Conservation (phyloP, 1,140 invertebrate genomes). For the Caenorhabditis tropicalis region DNA sequence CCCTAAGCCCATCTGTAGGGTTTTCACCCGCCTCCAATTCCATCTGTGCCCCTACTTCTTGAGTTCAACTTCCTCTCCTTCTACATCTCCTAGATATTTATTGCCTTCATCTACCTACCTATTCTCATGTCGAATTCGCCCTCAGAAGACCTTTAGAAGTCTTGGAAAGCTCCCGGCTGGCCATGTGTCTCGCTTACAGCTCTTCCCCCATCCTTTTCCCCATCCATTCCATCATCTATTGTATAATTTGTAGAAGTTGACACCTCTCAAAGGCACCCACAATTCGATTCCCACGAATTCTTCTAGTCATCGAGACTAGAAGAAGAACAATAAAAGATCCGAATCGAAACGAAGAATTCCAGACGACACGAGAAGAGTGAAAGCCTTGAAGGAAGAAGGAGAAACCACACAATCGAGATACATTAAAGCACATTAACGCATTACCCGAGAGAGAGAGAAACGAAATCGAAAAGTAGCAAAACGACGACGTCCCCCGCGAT, state of each 20-base stretch:
- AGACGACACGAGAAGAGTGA: background rate
- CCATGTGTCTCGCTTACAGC: slow-evolving; percentile 44
- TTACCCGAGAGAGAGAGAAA: background rate
- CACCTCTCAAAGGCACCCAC: background rate
- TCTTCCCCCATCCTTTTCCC: background rate
- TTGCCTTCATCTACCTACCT: too few species aligned
- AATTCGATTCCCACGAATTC: slow-evolving; percentile 26
- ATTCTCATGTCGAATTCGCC: slow-evolving; percentile 30
- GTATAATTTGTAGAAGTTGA: slow-evolving; percentile 43
- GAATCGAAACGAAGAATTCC: background rate
- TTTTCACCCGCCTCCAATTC: slow-evolving; percentile 22
- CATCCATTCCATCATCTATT: slow-evolving; percentile 10
- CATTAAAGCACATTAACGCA: slow-evolving; percentile 38
- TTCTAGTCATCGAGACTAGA: too few species aligned
- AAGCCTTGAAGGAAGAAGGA: slow-evolving; percentile 32
- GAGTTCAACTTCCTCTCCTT: slow-evolving; percentile 15
- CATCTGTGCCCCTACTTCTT: background rate
- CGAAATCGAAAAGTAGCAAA: slow-evolving; percentile 27
- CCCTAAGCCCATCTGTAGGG: slow-evolving; percentile 42
- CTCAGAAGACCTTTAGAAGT: background rate
- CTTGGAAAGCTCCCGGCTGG: slow-evolving; percentile 41
- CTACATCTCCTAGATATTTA: slow-evolving; percentile 31
- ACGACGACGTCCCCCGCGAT: background rate
- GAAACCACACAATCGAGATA: background rate
- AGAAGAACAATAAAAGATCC: background rate